These are phyloP conservation scores for Hypercompe scribonia DNA, from an alignment of 2,888 invertebrate genomes.

Conservation along the genomic window DNA sequence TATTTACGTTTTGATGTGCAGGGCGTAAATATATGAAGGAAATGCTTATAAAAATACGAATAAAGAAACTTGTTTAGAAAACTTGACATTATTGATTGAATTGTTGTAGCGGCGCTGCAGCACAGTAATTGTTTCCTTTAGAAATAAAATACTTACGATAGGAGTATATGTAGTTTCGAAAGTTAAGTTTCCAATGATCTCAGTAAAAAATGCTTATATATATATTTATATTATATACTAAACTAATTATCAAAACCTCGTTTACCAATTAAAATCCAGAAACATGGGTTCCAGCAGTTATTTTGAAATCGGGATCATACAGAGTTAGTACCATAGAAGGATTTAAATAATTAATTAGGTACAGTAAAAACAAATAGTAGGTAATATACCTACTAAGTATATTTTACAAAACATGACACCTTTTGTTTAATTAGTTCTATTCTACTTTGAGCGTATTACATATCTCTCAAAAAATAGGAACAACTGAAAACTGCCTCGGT, in stretches of 20 bases:
- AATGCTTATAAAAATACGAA: slow-evolving; percentile 26
- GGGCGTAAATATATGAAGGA: slow-evolving; percentile 26
- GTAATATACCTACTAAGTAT: not conserved
- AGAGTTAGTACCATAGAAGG: not conserved
- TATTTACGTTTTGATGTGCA: slow-evolving; percentile 23
- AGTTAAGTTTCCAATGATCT: not conserved
- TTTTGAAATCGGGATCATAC: not conserved
- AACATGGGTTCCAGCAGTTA: not conserved
- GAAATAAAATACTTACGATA: slow-evolving; percentile 13
- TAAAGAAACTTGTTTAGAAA: slow-evolving; percentile 33
- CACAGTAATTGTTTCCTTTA: slow-evolving; percentile 33
- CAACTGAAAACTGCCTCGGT: too few relatives aligned
- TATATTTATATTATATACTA: not conserved
- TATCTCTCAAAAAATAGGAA: not conserved
- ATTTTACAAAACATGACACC: not conserved
- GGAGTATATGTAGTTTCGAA: not conserved
- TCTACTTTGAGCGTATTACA: not conserved
- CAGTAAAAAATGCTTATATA: not conserved
- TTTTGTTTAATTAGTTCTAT: not conserved
- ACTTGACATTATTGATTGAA: slow-evolving; percentile 20
- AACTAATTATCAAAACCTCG: too few relatives aligned
- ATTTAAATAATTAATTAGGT: not conserved
- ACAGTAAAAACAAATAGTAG: not conserved
- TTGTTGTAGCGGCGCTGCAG: slow-evolving; percentile 1
- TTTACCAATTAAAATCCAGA: too few relatives aligned